phyloP scores from a whole-genome alignment of 2,797 vertebrate genomes.

The Cyprinodon diabolis region DNA sequence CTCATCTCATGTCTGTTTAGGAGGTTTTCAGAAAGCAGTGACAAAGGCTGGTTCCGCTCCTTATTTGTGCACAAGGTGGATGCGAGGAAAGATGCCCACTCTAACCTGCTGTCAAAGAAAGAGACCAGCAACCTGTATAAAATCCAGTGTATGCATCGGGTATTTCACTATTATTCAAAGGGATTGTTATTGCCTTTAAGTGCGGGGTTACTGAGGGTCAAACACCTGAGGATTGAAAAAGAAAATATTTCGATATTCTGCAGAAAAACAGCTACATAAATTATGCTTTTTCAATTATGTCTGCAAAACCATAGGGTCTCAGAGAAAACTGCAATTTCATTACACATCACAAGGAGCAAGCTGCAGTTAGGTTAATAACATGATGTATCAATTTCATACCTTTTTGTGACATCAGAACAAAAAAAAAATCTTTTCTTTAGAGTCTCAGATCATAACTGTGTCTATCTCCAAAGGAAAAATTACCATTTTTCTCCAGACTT shows the following conservation, averaged over 20 bases:
- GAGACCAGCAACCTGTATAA: conserved; percentile 96
- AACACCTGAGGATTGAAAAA: conserved; percentile 11
- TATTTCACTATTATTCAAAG: conserved; percentile 16
- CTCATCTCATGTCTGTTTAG: conserved; percentile 71
- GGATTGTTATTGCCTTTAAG: neutral
- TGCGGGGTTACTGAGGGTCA: neutral
- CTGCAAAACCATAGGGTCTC: conserved; percentile 18
- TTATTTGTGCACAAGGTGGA: conserved; percentile 93
- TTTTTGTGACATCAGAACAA: conserved; percentile 37
- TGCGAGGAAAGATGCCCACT: conserved; percentile 95
- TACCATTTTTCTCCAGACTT: conserved; percentile 49
- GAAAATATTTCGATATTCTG: conserved; percentile 13
- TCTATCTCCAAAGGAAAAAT: conserved; percentile 39
- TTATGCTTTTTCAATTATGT: conserved; percentile 33
- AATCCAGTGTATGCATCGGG: conserved; percentile 88
- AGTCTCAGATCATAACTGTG: conserved; percentile 27
- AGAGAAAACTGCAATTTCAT: conserved; percentile 21
- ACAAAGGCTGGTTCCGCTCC: conserved; percentile 93
- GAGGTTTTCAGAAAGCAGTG: conserved; percentile 83
- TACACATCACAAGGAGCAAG: neutral
- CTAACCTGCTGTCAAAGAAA: conserved; percentile 95
- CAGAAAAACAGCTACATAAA: conserved; percentile 25
- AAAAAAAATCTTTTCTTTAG: conserved; percentile 33
- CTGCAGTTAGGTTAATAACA: conserved; percentile 4
- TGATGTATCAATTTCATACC: conserved; percentile 17